Base-by-base conservation (phyloP, 2,888 invertebrate genomes). In the Drosophila gaucha region DNA sequence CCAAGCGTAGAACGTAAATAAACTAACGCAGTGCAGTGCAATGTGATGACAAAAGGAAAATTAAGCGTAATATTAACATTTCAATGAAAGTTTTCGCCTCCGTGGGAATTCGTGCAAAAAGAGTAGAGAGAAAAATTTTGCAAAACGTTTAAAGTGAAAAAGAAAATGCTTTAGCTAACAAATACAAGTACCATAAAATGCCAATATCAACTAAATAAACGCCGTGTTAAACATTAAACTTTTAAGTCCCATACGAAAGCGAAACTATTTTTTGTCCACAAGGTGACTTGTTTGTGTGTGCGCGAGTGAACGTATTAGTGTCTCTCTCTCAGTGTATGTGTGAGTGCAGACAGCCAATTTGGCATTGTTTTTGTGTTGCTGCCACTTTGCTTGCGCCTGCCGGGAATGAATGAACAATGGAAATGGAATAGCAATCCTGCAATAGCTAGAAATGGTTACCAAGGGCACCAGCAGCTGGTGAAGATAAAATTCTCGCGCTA, bases 11-110 rank as follows among this genome's bases (percentile, higher is more conserved):
- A 46, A 33, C 8, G 16, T 31, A 47, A 49, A 64, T 44, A 39
- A 62, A 64, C 55, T 51, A 33, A 54, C 18, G 33, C 33, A 33
- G 39, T 46, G 49, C 24, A 26, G 28, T 49, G 55, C 43, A 57
- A 35, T 58, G 38, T 59, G 44, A 62, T 33, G 22, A 12, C 26
- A 56, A 60, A 56, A 31, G 46, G 24, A 55, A 67, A 59, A 67
- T 38, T 39, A 41, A 67, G 31, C 33, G 33, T 58, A 56, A 64
- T 55, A 41, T 46, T 51, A 70, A 74, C 57, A 75, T 47, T 50
- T 75, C 73, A 70, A 78, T 83, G 83, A 80, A 82, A 78, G 74
- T 84, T 70, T 73, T 84, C 60, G 64, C 49, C 67, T 68, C 41
- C 46, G 67, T 65, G 67, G 69, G 77, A 80, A 78, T 66, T 78